These are phyloP conservation scores for Diadophis punctatus DNA, from an alignment of 2,113 vertebrate species.

Conservation along the genomic window DNA sequence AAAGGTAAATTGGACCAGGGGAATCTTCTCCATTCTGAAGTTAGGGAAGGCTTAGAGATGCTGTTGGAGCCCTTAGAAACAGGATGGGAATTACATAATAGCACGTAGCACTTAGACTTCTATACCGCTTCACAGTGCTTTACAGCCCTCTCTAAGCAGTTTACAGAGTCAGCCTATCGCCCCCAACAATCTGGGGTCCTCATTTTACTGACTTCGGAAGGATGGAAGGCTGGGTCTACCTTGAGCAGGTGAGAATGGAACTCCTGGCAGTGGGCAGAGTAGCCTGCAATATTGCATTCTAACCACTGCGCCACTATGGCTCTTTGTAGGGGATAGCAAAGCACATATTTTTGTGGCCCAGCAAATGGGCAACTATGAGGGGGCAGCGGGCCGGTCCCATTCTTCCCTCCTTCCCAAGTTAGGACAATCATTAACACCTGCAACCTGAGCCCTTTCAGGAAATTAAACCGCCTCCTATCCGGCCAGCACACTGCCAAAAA, in stretches of 20 bases:
- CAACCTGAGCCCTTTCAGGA: conserved; percentile 21
- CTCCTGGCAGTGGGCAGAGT: too few species aligned
- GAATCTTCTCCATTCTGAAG: background rate
- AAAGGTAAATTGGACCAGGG: background rate
- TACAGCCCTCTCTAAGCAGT: too few species aligned
- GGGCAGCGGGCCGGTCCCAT: background rate
- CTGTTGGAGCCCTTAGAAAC: background rate
- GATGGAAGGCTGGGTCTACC: too few species aligned
- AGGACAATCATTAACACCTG: background rate
- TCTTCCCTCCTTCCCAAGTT: background rate
- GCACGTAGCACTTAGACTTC: too few species aligned
- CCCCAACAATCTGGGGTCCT: too few species aligned
- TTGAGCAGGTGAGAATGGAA: too few species aligned
- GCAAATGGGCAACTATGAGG: background rate
- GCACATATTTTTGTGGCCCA: background rate
- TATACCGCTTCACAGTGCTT: too few species aligned
- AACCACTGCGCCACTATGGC: too few species aligned
- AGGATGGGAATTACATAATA: background rate
- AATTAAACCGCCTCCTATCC: background rate
- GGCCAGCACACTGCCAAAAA: background rate
- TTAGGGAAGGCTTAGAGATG: background rate
- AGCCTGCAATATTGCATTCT: too few species aligned
- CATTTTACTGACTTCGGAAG: too few species aligned
- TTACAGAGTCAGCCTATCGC: too few species aligned
- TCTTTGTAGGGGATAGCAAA: background rate